These are phyloP conservation scores for Opisthocomus hoazin DNA, from an alignment of 2,113 vertebrate species.

Conservation along the genomic window DNA sequence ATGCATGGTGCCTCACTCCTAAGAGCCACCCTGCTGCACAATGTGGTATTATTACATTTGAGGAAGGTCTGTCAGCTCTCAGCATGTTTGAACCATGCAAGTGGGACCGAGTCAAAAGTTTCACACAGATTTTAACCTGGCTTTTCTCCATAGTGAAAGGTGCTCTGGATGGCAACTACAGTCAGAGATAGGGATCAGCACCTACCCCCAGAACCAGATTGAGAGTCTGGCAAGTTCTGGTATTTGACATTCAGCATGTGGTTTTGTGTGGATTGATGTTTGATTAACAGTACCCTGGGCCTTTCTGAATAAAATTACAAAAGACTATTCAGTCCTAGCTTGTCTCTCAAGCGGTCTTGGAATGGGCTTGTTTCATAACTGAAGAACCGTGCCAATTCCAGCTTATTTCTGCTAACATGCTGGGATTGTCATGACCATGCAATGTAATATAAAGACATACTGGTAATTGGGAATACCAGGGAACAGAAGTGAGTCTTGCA, in stretches of 20 bases:
- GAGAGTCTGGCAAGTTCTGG: background rate
- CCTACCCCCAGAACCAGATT: background rate
- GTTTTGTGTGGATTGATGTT: background rate
- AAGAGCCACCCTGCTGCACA: background rate
- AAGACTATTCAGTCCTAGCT: background rate
- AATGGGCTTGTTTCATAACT: constrained; percentile 9
- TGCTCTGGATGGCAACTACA: background rate
- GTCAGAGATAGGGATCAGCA: background rate
- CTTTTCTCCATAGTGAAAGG: background rate
- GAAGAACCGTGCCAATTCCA: background rate
- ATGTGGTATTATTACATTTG: background rate
- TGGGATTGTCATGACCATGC: constrained; percentile 14
- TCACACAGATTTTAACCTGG: background rate
- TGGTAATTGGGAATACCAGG: background rate
- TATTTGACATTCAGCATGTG: background rate
- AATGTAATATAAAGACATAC: constrained; percentile 25
- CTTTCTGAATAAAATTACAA: background rate
- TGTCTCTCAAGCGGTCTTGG: background rate
- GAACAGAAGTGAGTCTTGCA: constrained; percentile 24
- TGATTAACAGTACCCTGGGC: background rate
- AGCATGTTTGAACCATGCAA: background rate
- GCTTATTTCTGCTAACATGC: background rate
- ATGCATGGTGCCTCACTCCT: background rate
- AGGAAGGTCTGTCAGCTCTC: background rate
- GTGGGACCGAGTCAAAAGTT: background rate